Conservation (phyloP, 2,113 vertebrate genomes). For the Antechinus stuartii region DNA sequence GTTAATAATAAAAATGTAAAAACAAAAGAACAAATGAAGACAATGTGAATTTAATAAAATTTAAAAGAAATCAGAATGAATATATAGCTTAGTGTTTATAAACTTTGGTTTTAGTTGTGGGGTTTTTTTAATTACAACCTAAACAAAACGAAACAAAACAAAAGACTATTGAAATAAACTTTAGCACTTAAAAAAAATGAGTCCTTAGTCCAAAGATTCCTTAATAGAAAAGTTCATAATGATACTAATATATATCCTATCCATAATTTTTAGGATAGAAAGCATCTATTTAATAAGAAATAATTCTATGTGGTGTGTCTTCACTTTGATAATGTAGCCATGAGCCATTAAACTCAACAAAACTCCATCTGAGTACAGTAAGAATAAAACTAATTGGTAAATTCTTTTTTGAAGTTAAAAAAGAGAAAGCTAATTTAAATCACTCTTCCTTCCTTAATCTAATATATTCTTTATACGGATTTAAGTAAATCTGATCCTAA, state of each 20-base stretch:
- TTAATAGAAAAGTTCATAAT: background rate
- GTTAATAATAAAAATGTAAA: too few species aligned
- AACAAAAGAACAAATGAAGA: background rate
- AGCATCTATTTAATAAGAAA: background rate
- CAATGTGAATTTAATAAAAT: background rate
- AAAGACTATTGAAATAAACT: background rate
- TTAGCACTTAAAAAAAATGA: background rate
- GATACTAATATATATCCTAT: background rate
- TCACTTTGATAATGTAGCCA: background rate
- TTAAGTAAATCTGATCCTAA: conserved; percentile 23
- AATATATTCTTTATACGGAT: background rate
- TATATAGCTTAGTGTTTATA: background rate
- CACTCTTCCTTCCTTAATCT: conserved; percentile 17
- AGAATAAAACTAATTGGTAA: background rate
- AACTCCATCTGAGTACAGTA: background rate
- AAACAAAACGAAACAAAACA: background rate
- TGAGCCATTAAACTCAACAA: conserved; percentile 12
- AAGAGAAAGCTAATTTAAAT: conserved; percentile 20
- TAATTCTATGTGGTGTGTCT: background rate
- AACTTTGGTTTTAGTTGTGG: background rate
- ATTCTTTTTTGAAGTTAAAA: background rate
- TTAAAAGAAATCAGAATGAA: background rate
- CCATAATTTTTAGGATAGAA: background rate
- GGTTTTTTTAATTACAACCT: background rate
- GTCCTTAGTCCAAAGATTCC: background rate